Percentiles rank a stretch among this genome's conserved stretches.
phyloP scores from a whole-genome alignment of 2,888 invertebrate genomes.

The Fragum sueziense region DNA sequence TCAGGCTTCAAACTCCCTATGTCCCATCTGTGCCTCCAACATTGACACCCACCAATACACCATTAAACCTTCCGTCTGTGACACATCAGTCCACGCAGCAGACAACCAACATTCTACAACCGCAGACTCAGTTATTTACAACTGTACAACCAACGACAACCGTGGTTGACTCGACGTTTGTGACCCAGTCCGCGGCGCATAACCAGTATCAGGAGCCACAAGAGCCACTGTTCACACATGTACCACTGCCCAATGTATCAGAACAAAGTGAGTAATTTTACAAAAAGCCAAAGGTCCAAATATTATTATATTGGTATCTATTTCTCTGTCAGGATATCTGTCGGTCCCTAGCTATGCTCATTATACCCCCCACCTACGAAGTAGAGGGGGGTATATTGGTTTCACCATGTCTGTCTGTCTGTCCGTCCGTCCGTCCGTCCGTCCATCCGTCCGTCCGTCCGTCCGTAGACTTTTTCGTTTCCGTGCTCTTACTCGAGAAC shows the following conservation, averaged over 20 bases:
- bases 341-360: too few species aligned
- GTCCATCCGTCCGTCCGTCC: too few species aligned
- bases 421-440: too few species aligned
- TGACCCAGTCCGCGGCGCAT: constrained; percentile 40
- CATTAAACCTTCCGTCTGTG: constrained; percentile 42
- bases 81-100: constrained; percentile 26
- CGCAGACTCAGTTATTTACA: constrained; percentile 15
- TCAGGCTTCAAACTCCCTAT: constrained; percentile 46
- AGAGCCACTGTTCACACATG: constrained; percentile 49
- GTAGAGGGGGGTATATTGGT: too few species aligned
- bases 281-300: too few species aligned
- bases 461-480: too few species aligned
- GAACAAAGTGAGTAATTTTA: constrained; percentile 39
- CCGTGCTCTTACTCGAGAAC: too few species aligned
- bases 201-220: constrained; percentile 28
- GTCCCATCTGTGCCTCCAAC: constrained; percentile 21
- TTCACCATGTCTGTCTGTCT: too few species aligned
- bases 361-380: too few species aligned
- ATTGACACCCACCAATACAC: constrained; percentile 18
- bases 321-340: too few species aligned
- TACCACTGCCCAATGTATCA: constrained; percentile 31
- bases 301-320: too few species aligned
- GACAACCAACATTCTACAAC: constrained; percentile 17
- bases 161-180: constrained; percentile 35
- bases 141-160: constrained; percentile 31